Evolutionary conservation across 2,797 vertebrate genomes (phyloP).

Genomic region (Loriculus beryllinus): DNA sequence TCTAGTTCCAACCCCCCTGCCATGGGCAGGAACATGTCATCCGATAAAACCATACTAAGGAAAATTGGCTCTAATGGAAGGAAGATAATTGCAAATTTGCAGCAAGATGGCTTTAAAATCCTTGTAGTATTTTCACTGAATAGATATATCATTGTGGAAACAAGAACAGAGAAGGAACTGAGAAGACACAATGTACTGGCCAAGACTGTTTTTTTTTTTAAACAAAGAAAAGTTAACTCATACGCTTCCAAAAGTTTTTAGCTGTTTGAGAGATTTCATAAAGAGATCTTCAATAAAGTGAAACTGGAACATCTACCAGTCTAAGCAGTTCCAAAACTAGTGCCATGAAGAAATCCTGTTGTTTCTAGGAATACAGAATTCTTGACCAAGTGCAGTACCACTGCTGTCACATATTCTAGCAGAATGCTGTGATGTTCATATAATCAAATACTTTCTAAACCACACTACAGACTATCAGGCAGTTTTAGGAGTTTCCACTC

Average conservation of each 20-base stretch:
- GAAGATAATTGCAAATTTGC: slow-evolving; percentile 1
- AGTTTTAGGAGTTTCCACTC: not conserved
- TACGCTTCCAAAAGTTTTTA: not conserved
- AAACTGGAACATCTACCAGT: not conserved
- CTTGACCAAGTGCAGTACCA: not conserved
- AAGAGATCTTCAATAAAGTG: not conserved
- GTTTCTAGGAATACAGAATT: not conserved
- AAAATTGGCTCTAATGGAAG: not conserved
- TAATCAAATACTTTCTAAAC: not conserved
- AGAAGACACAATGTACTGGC: slow-evolving; percentile 1
- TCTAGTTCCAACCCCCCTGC: not conserved
- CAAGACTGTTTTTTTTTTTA: not conserved
- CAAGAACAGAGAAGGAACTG: slow-evolving; percentile 41
- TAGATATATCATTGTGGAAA: slow-evolving; percentile 23
- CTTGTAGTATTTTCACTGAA: slow-evolving; percentile 24
- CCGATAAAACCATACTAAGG: not conserved
- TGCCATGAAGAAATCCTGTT: not conserved
- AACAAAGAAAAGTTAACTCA: slow-evolving; percentile 13
- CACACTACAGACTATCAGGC: not conserved
- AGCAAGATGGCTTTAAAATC: not conserved
- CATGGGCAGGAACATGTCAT: not conserved
- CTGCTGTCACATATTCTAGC: not conserved
- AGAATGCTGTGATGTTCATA: not conserved
- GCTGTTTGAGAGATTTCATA: not conserved
- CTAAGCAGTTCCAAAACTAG: not conserved